These are phyloP conservation scores for Crocidura indochinensis DNA, from an alignment of 2,797 vertebrate species.

Conservation along the genomic window DNA sequence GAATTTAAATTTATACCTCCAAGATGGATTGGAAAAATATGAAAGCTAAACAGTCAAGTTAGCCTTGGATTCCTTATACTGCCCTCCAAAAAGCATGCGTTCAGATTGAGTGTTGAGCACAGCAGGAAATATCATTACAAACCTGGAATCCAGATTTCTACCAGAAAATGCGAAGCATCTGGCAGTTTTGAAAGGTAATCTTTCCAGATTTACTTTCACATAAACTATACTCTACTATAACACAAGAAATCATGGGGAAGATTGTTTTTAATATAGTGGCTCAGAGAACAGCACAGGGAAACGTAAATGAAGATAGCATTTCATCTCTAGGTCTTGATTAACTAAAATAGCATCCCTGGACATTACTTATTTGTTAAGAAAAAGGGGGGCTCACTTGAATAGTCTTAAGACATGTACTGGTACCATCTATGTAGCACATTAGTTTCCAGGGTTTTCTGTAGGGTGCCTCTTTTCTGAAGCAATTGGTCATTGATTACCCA, in stretches of 20 bases:
- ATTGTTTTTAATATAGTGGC: conserved; percentile 82
- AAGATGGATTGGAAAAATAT: conserved; percentile 79
- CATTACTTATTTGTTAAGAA: conserved; percentile 66
- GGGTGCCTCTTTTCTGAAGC: conserved; percentile 73
- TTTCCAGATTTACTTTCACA: conserved; percentile 90
- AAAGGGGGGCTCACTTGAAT: conserved; percentile 43
- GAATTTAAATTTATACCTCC: conserved; percentile 81
- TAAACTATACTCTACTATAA: conserved; percentile 80
- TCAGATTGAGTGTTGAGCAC: conserved; percentile 88
- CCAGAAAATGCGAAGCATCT: conserved; percentile 88
- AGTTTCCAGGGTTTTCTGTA: conserved; percentile 77
- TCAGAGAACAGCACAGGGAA: conserved; percentile 72
- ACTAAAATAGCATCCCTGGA: conserved; percentile 61
- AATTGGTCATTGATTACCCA: conserved; percentile 85
- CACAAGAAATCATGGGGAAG: conserved; percentile 77
- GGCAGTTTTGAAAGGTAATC: conserved; percentile 88
- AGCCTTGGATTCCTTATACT: conserved; percentile 83
- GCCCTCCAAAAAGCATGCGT: conserved; percentile 81
- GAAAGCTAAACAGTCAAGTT: conserved; percentile 79
- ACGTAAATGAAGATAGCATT: conserved; percentile 76
- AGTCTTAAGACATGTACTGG: conserved; percentile 65
- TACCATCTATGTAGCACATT: conserved; percentile 40
- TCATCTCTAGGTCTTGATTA: conserved; percentile 75
- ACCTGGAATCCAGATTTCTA: conserved; percentile 88
- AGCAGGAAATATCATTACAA: conserved; percentile 87